phyloP scores from a whole-genome alignment of 2,797 vertebrate species.

The Yasuhikotakia modesta region DNA sequence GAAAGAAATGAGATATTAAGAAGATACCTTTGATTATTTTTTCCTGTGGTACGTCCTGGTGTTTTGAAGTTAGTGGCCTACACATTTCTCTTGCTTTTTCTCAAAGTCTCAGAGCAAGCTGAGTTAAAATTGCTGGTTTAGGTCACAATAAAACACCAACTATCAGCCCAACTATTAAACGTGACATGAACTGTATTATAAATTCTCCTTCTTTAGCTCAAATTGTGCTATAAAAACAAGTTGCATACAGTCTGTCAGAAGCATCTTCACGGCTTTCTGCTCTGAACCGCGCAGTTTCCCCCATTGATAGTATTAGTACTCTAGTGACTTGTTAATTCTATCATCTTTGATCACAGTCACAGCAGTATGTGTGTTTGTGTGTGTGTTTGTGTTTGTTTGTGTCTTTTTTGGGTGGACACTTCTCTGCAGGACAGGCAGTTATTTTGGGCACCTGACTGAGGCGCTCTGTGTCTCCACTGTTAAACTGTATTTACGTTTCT shows the following conservation, averaged over 20 bases:
- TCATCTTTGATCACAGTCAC: not conserved
- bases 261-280: too few species aligned
- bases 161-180: too few species aligned
- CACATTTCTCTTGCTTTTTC: not conserved
- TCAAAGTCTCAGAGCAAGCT: too few species aligned
- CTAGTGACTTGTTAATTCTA: too few species aligned
- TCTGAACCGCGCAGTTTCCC: too few species aligned
- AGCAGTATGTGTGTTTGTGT: not conserved
- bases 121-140: too few species aligned
- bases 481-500: constrained; percentile 47
- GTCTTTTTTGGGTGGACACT: constrained; percentile 39
- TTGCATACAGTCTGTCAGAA: too few species aligned
- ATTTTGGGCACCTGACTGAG: constrained; percentile 52
- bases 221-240: too few species aligned
- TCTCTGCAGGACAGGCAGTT: constrained; percentile 22
- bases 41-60: not conserved
- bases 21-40: not conserved
- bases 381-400: not conserved
- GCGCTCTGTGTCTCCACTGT: constrained; percentile 33
- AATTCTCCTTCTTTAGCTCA: too few species aligned
- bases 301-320: too few species aligned
- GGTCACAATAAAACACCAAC: too few species aligned
- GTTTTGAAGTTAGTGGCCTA: not conserved
- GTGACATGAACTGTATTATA: too few species aligned
- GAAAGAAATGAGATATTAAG: not conserved